Conservation (phyloP, 2,797 vertebrate species). For the Peromyscus attwateri region DNA sequence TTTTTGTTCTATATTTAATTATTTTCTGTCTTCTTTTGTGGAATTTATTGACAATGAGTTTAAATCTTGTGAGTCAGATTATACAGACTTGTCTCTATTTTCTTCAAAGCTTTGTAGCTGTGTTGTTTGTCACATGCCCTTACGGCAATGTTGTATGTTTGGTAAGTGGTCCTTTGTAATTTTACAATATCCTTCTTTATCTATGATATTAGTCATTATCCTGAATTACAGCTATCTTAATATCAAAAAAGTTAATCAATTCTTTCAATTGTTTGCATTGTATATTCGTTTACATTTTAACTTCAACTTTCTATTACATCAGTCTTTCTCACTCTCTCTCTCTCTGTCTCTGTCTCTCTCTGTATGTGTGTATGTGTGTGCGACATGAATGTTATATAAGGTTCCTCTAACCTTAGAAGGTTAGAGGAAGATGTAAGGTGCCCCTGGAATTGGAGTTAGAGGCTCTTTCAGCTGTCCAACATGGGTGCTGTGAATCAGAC, state of each 20-base stretch:
- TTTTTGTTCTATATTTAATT: background rate
- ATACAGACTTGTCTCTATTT: background rate
- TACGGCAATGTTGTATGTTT: background rate
- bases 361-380: background rate
- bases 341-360: no score
- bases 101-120: background rate
- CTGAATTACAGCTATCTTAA: background rate
- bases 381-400: no score
- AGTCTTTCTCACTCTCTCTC: no score
- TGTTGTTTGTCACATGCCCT: background rate
- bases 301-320: background rate
- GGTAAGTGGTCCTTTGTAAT: background rate
- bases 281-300: background rate
- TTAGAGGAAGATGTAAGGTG: background rate
- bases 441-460: background rate
- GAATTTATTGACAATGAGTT: background rate
- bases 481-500: background rate
- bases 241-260: background rate
- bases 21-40: background rate
- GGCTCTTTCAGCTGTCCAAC: background rate
- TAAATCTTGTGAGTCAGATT: background rate
- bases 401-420: no score
- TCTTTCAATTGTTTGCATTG: background rate
- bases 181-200: background rate
- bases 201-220: background rate